Percentiles rank a stretch among this genome's conserved stretches.
These are phyloP conservation scores for Tachystola acroxantha DNA, from an alignment of 2,888 invertebrate species.

Conservation along the genomic window DNA sequence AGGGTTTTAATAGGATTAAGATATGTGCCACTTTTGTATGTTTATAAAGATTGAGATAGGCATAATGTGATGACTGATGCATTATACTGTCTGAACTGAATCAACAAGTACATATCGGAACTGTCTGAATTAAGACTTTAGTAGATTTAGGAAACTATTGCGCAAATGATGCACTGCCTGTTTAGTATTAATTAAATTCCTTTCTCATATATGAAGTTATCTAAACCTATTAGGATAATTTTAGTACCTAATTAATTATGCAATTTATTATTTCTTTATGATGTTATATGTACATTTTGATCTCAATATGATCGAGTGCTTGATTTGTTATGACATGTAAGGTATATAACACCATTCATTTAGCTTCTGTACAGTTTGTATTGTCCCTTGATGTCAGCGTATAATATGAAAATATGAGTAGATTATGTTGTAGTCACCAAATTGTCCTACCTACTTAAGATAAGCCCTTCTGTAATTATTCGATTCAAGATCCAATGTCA, in stretches of 20 bases:
- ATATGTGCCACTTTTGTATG: conserved; percentile 16
- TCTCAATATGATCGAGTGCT: conserved; percentile 74
- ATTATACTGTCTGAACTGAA: conserved; percentile 25
- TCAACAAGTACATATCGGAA: conserved; percentile 56
- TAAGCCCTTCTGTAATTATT: too few species aligned
- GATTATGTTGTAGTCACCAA: background rate
- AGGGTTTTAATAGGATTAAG: conserved; percentile 2
- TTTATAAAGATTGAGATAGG: background rate
- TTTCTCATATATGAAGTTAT: conserved; percentile 23
- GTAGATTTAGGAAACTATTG: conserved; percentile 44
- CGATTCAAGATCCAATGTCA: too few species aligned
- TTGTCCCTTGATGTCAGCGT: conserved; percentile 54
- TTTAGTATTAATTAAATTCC: conserved; percentile 58
- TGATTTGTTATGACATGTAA: conserved; percentile 65
- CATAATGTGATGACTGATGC: conserved; percentile 10
- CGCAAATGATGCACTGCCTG: conserved; percentile 71
- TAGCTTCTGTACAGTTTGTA: conserved; percentile 73
- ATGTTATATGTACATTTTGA: conserved; percentile 73
- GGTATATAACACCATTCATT: conserved; percentile 76
- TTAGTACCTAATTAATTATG: conserved; percentile 27
- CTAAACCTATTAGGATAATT: conserved; percentile 38
- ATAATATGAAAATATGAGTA: conserved; percentile 18
- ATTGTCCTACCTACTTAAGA: too few species aligned
- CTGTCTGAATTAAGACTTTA: conserved; percentile 49
- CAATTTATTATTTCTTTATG: conserved; percentile 39